Evolutionary conservation across 2,888 invertebrate species (phyloP), one percentile per base, ranked within the genome.

Genomic region (Lasioglossum figueresi): DNA sequence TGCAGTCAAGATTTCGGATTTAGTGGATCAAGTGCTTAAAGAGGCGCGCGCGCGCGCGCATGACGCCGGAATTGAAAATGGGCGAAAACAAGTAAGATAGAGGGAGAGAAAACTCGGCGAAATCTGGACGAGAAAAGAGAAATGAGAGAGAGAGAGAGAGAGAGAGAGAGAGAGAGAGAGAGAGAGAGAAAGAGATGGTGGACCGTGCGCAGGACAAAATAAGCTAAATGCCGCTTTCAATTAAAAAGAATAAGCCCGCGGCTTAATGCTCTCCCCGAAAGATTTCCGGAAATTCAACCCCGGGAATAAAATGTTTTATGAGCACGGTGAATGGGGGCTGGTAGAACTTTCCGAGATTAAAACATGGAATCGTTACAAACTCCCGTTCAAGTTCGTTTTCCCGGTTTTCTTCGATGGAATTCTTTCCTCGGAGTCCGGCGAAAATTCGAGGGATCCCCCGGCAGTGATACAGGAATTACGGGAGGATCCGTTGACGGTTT

Each of bases 1-100:
- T 79, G 73, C 79, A 86, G 77, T 76, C 79, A 70, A 78, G 85
- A 86, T 85, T 84, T 85, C 78, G 78, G 81, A 76, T 81, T 73
- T 85, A 81, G 63, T 79, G 86, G 81, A 85, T 86, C 85, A 82
- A 86, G 75, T 70, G 76, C 76, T 86, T 86, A 86, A 86, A 85
- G 85, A 77, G 72, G 74, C 16, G 14, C 14, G 45, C 45, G 43
- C 72, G n/a, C n/a, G 70, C 71, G 56, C 82, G 52, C 66, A 63
- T 70, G 45, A 27, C 56, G 70, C n/a, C 23, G 48, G 45, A 31
- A 48, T 74, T 31, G 70, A 68, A 52, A 74, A 59, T 19, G 68
- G 37, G n/a, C n/a, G 68, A 56, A 40, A 31, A n/a, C 19, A n/a
- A 43, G 23, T 31, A 12, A 63, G 27, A 45, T 12, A 27, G n/a